Evolutionary conservation across 2,797 vertebrate genomes (phyloP), one percentile per base, ranked within the genome.

Genomic region (Alosa sapidissima): DNA sequence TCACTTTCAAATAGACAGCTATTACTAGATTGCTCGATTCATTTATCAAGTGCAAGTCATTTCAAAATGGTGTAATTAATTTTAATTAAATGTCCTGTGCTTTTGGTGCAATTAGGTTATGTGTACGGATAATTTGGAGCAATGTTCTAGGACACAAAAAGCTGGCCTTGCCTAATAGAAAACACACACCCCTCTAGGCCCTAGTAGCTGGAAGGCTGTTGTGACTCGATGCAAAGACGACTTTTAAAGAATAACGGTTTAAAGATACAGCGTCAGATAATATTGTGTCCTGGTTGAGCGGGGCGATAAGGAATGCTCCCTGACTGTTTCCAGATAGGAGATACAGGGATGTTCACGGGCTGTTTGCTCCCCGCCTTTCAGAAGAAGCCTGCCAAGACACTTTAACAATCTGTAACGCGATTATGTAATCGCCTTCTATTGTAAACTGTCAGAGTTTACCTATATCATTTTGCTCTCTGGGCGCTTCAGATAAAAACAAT

Each of bases 361-460:
- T 78, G 19, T 47, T 72, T 78, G 72, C 36, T 47, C 72, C 36
- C 16, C 19, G 41, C 72, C 33, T 72, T 82, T 85, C 81, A 81
- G 81, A 85, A 84, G 84, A 87, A 55, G 68, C 49, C 68, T 84
- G 85, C 81, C 88, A 83, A 87, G 81, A 84, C 36, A 81, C 75
- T 81, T 81, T 85, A 82, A 85, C 10, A 55, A 83, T 84, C 81
- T 81, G 5, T 81, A 84, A 85, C 51, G 8, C 9, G 48, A 84
- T 89, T 89, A 87, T 86, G 83, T 87, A 87, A 89, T 81, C 45
- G 21, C 14, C 58, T 55, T 60, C 68, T 41, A 54, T 28, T 58
- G 83, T 55, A 84, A 72, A 84, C 75, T 81, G 85, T n/a, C 21
- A 81, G 47, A 54, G 81, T 33, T n/a, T 21, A 78, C 72, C 58